phyloP scores from a whole-genome alignment of 2,888 invertebrate genomes.

The Pseudococcus viburni region DNA sequence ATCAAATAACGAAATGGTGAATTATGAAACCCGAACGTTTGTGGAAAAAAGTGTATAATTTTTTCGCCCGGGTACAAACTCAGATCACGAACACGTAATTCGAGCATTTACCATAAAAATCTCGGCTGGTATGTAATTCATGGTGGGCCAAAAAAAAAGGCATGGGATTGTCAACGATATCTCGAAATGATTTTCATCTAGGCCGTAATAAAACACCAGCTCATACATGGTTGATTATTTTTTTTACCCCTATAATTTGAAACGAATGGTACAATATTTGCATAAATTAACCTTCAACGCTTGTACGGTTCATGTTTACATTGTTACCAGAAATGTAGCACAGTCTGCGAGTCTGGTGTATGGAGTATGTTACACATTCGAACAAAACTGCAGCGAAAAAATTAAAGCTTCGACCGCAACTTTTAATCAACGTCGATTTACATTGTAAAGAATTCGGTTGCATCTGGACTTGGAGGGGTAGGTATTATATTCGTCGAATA shows the following conservation, averaged over 20 bases:
- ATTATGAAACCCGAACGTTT: not conserved
- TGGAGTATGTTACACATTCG: not conserved
- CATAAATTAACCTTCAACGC: constrained; percentile 36
- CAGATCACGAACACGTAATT: not conserved
- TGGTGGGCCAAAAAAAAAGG: not conserved
- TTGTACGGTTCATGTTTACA: constrained; percentile 9
- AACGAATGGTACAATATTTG: constrained; percentile 14
- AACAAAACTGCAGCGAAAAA: not conserved
- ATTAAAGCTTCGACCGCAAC: constrained; percentile 33
- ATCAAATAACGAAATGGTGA: no score
- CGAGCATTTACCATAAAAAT: not conserved
- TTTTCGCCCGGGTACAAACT: not conserved
- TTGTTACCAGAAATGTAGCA: constrained; percentile 4
- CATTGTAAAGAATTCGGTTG: not conserved
- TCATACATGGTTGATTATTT: constrained; percentile 13
- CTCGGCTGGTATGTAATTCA: not conserved
- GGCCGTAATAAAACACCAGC: not conserved
- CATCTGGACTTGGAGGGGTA: not conserved
- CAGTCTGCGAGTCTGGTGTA: not conserved
- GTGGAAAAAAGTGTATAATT: not conserved
- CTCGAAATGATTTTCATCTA: not conserved
- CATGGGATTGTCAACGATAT: not conserved
- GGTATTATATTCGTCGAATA: not conserved
- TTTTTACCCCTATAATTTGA: constrained; percentile 10
- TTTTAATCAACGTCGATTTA: constrained; percentile 44